Evolutionary conservation across 1,140 invertebrate genomes (phyloP).

Genomic region (Aphelenchoides fujianensis): DNA sequence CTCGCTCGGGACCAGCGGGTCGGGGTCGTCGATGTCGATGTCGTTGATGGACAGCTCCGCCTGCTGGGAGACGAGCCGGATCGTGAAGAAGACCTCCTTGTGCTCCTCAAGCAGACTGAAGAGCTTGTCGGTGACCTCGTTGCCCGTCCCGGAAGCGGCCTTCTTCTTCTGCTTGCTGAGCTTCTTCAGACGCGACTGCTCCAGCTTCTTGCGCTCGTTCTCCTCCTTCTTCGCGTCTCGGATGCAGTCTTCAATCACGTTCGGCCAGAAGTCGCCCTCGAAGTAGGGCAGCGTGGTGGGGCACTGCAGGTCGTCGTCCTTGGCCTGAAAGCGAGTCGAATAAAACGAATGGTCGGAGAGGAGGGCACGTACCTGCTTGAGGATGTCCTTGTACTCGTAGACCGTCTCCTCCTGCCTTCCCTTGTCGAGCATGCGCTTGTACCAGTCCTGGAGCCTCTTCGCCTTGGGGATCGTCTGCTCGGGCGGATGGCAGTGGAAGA

Average conservation of each 20-base stretch:
- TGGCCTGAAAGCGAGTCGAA: conserved; percentile 72
- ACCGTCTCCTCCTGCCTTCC: conserved; percentile 97
- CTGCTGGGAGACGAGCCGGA: conserved; percentile 85
- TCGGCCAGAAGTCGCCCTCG: conserved; percentile 99
- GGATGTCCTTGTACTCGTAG: conserved; percentile 83
- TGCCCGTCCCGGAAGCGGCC: conserved; percentile 86
- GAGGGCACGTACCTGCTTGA: conserved; percentile 45
- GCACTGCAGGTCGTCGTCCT: conserved; percentile 90
- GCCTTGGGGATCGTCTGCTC: conserved; percentile 99
- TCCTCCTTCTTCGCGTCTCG: conserved; percentile 84
- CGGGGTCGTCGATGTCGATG: conserved; percentile 73
- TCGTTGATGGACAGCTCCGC: conserved; percentile 77
- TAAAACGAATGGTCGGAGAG: not conserved
- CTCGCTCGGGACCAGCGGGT: conserved; percentile 89
- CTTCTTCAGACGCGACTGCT: conserved; percentile 80
- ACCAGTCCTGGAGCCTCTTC: conserved; percentile 98
- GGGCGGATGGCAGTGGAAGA: conserved; percentile 97
- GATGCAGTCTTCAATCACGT: conserved; percentile 96
- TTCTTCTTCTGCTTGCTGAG: conserved; percentile 80
- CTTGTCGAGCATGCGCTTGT: conserved; percentile 99
- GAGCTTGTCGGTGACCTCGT: conserved; percentile 93
- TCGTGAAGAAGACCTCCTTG: conserved; percentile 95
- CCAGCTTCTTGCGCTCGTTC: conserved; percentile 84
- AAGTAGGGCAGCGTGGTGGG: conserved; percentile 89
- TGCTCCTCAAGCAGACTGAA: conserved; percentile 99